Evolutionary conservation across 92 coral and sea anemone genomes (phyloP), one percentile per base, ranked within the genome.

Genomic region (Porites lobata): DNA sequence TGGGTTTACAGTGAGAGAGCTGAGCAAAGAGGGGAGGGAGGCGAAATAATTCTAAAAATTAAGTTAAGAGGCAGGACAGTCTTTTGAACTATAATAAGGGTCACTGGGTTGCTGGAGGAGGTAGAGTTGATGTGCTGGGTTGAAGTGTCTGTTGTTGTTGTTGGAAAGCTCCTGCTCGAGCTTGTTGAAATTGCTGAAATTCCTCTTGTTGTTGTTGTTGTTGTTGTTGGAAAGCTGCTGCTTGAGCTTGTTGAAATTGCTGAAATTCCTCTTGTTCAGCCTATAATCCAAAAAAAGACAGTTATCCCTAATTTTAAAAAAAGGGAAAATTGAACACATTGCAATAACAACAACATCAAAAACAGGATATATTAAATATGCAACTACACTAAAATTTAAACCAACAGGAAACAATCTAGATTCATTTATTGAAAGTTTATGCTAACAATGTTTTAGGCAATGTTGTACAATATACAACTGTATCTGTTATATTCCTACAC

Each of bases 261-360:
- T 94, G 98, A 9, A 89, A 76, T 78, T 96, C 96, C 83, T 97
- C 96, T 72, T 97, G 99, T 79, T 97, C 99, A 12, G 88, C 98
- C 99, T 97, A 51, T 11, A 84, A 85, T 13, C 17, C 63, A 38
- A 38, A 43, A 38, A 70, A 11, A 19, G 18, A 7, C 13, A 22
- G 58, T 20, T 9, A 75, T 5, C 19, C 11, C 20, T 2, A 10
- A 6, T 56, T 56, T 56, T 10, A 3, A 3, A 2, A 38, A 38
- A 38, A 3, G 47, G 47, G 47, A 38, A 38, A 38, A 3, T 38
- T 38, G 47, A 38, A 38, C 47, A 38, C 5, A 3, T 38, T 38
- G 5, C 7, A 38, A 38, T 7, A 38, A 38, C 38, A 29, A 29
- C 38, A 29, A 29, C 38, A 29, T 22, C 24, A 22, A 22, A 22